Conservation (phyloP, 2,797 vertebrate genomes). For the Caiman crocodilus region DNA sequence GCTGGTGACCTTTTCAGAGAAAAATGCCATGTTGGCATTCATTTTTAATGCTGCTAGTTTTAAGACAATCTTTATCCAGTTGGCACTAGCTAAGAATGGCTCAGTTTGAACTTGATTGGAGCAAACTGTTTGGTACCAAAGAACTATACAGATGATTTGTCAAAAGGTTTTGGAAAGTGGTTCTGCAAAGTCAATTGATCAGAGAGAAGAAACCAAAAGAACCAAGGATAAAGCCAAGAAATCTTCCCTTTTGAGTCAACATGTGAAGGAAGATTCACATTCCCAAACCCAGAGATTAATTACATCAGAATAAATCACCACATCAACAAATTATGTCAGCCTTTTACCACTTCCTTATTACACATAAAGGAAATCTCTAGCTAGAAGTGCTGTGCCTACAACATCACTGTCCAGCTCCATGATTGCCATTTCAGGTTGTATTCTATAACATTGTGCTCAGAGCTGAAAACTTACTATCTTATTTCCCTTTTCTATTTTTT, state of each 20-base stretch:
- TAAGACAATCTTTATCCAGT: not conserved
- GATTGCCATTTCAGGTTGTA: not conserved
- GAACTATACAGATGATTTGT: not conserved
- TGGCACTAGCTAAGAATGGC: not conserved
- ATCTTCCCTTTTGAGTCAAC: not conserved
- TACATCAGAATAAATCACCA: not conserved
- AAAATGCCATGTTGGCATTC: too few relatives aligned
- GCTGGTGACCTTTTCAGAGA: not conserved
- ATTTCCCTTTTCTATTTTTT: not conserved
- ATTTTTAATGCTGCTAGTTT: too few relatives aligned
- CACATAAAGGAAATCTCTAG: slow-evolving; percentile 18
- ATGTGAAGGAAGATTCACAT: not conserved
- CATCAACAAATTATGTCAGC: not conserved
- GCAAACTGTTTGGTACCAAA: not conserved
- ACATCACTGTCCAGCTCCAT: not conserved
- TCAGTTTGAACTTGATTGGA: not conserved
- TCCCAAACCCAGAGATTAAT: not conserved
- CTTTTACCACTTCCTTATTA: not conserved
- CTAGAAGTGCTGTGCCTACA: not conserved
- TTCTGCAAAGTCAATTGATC: not conserved
- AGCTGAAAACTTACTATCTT: not conserved
- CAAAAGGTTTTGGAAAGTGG: not conserved
- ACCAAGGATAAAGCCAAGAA: not conserved
- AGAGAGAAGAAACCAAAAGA: not conserved
- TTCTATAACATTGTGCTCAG: fast-evolving